Conservation (phyloP, 1,140 invertebrate species). For the Callitettix versicolor region DNA sequence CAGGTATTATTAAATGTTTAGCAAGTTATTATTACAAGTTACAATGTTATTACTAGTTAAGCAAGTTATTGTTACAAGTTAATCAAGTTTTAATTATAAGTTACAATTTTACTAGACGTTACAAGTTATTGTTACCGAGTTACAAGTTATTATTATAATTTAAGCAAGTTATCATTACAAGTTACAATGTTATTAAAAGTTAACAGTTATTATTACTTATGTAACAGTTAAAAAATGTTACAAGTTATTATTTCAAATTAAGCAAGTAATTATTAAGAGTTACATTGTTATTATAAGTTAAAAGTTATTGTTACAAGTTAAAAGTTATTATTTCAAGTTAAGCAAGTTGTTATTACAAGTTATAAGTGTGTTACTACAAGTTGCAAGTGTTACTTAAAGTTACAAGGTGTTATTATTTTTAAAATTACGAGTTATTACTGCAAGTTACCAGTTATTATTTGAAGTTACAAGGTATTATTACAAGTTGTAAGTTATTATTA, state of each 20-base stretch:
- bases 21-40: background rate
- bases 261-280: too few relatives aligned
- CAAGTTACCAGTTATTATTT: too few relatives aligned
- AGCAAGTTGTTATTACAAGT: constrained; percentile 6
- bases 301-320: too few relatives aligned
- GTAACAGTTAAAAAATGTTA: background rate
- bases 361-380: too few relatives aligned
- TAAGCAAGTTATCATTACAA: background rate
- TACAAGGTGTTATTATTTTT: too few relatives aligned
- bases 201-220: background rate
- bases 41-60: background rate
- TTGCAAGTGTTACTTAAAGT: too few relatives aligned
- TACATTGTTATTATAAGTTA: too few relatives aligned
- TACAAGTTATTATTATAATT: background rate
- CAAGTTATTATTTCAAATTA: background rate
- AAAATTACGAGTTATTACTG: too few relatives aligned
- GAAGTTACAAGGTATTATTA: too few relatives aligned
- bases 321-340: background rate
- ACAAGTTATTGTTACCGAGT: too few relatives aligned
- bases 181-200: background rate
- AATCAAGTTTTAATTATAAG: background rate
- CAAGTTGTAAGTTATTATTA: too few relatives aligned
- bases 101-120: background rate
- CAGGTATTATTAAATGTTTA: constrained; percentile 23
- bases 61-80: background rate